A percentile compares a stretch with the other conserved stretches of the same genome.
Conservation (phyloP, 1,140 invertebrate species). For the Bombyx mori region DNA sequence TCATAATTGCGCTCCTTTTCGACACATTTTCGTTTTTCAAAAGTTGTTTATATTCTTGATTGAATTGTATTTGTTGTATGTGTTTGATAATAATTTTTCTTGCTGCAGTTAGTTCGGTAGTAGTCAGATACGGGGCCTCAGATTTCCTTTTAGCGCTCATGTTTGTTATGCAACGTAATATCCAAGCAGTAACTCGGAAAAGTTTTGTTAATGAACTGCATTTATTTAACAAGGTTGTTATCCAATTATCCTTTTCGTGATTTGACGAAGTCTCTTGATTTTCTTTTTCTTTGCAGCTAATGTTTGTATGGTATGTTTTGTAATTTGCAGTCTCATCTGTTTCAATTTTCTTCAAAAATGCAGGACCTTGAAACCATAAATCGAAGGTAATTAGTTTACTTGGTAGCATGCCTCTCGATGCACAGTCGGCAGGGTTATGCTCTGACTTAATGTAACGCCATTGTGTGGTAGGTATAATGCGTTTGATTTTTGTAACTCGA, state of each 20-base stretch:
- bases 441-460: slow-evolving; percentile 55
- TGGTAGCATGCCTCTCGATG: slow-evolving; percentile 43
- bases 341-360: slow-evolving; percentile 9
- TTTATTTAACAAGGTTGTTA: slow-evolving; percentile 11
- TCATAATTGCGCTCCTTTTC: slow-evolving; percentile 18
- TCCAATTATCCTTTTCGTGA: slow-evolving; percentile 2
- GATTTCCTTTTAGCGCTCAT: slow-evolving; percentile 2
- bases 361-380: slow-evolving; percentile 48
- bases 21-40: slow-evolving; percentile 14
- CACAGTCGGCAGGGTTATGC: slow-evolving; percentile 60
- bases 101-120: slow-evolving; percentile 13
- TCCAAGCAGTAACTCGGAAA: no score
- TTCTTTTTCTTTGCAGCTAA: slow-evolving; percentile 5
- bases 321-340: slow-evolving; percentile 33
- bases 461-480: slow-evolving; percentile 5
- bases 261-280: slow-evolving; percentile 5
- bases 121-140: slow-evolving; percentile 4
- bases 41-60: slow-evolving; percentile 12
- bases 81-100: slow-evolving; percentile 12
- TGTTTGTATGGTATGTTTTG: slow-evolving; percentile 3
- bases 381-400: slow-evolving; percentile 16
- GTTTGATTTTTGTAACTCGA: slow-evolving; percentile 8
- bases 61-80: slow-evolving; percentile 13
- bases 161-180: slow-evolving; percentile 5
- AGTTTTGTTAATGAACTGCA: background rate